Conservation (phyloP, 2,113 vertebrate genomes). For the Acanthochromis polyacanthus region DNA sequence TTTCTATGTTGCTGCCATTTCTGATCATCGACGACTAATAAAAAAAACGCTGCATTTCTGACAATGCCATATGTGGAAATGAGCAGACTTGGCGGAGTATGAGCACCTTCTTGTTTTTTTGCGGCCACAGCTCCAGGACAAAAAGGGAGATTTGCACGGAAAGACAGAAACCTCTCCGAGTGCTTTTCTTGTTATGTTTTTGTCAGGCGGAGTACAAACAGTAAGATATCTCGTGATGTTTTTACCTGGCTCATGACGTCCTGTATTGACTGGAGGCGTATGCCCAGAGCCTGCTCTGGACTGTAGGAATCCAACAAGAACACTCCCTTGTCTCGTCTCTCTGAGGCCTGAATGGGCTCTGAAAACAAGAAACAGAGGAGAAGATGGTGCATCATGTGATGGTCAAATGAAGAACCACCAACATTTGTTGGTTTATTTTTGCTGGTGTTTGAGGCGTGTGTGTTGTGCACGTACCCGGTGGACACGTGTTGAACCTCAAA, state of each 20-base stretch:
- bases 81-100: too few relatives aligned
- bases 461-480: constrained; percentile 82
- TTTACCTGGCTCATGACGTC: constrained; percentile 83
- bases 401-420: background rate
- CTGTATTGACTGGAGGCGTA: constrained; percentile 82
- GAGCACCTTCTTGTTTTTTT: too few relatives aligned
- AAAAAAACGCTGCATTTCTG: too few relatives aligned
- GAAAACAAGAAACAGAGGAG: constrained; percentile 20
- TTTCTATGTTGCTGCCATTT: too few relatives aligned
- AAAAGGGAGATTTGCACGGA: too few relatives aligned
- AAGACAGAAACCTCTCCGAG: too few relatives aligned
- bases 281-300: constrained; percentile 72
- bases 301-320: constrained; percentile 76
- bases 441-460: background rate
- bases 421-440: background rate
- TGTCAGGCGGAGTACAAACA: too few relatives aligned
- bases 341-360: constrained; percentile 78
- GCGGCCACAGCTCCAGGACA: too few relatives aligned
- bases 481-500: constrained; percentile 90
- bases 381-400: background rate
- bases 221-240: background rate
- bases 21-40: too few relatives aligned
- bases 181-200: background rate
- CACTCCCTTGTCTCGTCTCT: constrained; percentile 71
- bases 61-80: too few relatives aligned